Base-by-base conservation (phyloP, 2,888 invertebrate species). In the Cyrtodaria siliqua region DNA sequence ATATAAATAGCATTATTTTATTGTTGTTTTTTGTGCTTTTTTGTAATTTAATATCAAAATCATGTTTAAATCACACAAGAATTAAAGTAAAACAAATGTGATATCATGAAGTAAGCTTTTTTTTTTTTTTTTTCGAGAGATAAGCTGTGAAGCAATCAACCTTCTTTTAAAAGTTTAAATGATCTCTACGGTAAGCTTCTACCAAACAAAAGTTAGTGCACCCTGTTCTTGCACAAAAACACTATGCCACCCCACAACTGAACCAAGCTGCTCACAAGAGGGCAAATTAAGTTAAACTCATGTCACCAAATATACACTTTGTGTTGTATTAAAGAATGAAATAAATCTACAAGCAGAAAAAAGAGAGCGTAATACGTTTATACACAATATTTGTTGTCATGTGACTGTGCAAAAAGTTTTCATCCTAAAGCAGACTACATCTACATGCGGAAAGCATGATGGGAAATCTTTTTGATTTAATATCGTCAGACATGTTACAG, bases 381-480 rank as follows among this genome's bases (percentile, higher is more conserved):
- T 78, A 78, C 78, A 78, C 78, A 78, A 78, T 84, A 68, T 69
- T 64, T 56, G 81, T 81, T 87, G 91, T 91, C 91, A 91, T 91
- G 91, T 92, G 91, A 92, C 90, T 90, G 91, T 91, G 92, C 91
- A 89, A 88, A 84, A 88, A 87, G 83, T 84, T 83, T 86, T 86
- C 85, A 68, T 87, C 85, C 82, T 84, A 18, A 38, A 56, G 56
- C 56, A 23, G 56, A 33, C 56, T 56, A 56, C 56, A 56, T 56
- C 67, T 92, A 92, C 93, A 93, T 92, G 92, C 93, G 92, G 56
- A 61, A 84, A 86, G 84, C 84, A 76, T 84, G 77, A 79, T 79
- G 83, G 79, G 82, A 79, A 63, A 63, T 73, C 61, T 49, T 33
- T 49, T 60, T 67, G 60, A 24, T 33, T 33, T 33, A 33, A 33